Conservation (phyloP, 2,797 vertebrate species). For the Podarcis lilfordi region DNA sequence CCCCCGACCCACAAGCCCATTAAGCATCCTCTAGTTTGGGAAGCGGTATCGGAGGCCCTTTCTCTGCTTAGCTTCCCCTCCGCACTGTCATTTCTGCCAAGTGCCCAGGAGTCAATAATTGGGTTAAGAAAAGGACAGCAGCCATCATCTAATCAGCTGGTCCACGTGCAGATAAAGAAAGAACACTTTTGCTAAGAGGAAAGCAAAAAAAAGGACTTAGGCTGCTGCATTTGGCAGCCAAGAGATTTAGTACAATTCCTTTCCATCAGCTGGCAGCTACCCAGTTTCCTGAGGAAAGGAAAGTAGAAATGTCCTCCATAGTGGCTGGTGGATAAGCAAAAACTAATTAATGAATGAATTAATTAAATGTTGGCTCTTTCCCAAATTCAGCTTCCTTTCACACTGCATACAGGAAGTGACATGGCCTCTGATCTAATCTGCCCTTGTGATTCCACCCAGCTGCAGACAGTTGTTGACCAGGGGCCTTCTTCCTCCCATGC, state of each 20-base stretch:
- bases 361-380: background rate
- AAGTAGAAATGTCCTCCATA: background rate
- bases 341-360: background rate
- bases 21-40: background rate
- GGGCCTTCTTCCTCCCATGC: background rate
- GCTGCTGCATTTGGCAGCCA: background rate
- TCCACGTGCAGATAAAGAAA: background rate
- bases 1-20: too few relatives aligned
- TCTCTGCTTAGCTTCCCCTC: too few relatives aligned
- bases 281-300: background rate
- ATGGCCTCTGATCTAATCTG: background rate
- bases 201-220: background rate
- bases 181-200: background rate
- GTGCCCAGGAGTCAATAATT: too few relatives aligned
- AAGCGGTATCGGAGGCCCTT: background rate
- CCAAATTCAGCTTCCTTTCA: background rate
- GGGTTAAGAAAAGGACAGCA: background rate
- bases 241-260: background rate
- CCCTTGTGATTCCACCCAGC: background rate
- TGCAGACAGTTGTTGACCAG: background rate
- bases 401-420: background rate
- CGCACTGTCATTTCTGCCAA: background rate
- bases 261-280: background rate
- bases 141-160: background rate
- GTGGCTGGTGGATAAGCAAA: background rate